phyloP scores from a whole-genome alignment of 1,140 invertebrate species.

The Aradophagus sp. region DNA sequence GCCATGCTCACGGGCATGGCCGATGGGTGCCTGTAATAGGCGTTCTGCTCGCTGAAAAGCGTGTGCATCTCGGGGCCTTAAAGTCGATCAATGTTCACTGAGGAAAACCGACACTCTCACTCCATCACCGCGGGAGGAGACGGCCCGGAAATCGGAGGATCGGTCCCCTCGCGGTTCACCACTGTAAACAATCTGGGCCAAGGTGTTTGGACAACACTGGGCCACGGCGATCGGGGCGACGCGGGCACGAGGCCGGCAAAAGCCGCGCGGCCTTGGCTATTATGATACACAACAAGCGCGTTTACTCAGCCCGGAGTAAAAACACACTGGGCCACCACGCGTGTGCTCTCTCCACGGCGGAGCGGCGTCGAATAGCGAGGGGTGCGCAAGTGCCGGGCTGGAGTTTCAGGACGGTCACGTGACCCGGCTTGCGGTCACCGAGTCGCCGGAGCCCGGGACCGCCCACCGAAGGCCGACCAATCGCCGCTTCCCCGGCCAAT shows the following conservation, averaged over 20 bases:
- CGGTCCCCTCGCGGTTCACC: too few relatives aligned
- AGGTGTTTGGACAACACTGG: conserved; percentile 41
- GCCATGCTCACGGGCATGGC: conserved; percentile 71
- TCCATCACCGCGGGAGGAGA: too few relatives aligned
- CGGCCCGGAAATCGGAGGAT: too few relatives aligned
- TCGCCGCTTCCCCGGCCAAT: background rate
- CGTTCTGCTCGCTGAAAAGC: conserved; percentile 89
- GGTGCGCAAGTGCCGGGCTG: conserved; percentile 49
- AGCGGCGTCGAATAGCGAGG: conserved; percentile 42
- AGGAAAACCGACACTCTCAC: conserved; percentile 34
- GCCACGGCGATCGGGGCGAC: too few relatives aligned
- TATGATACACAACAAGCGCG: conserved; percentile 74
- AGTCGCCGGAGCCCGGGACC: background rate
- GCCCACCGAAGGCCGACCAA: conserved; percentile 20
- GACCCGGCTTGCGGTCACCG: conserved; percentile 1
- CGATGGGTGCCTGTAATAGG: conserved; percentile 77
- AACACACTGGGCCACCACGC: conserved; percentile 72
- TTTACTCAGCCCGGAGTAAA: conserved; percentile 75
- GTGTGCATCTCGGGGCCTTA: conserved; percentile 82
- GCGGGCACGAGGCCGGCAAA: too few relatives aligned
- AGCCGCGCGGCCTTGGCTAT: conserved; percentile 67
- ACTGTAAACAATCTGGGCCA: conserved; percentile 34
- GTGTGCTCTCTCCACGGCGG: conserved; percentile 50
- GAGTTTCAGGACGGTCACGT: conserved; percentile 14
- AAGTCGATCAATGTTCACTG: background rate